Percentiles rank a stretch among this genome's conserved stretches.
These are phyloP conservation scores for Okamejei kenojei DNA, from an alignment of 2,797 vertebrate species.

Conservation along the genomic window DNA sequence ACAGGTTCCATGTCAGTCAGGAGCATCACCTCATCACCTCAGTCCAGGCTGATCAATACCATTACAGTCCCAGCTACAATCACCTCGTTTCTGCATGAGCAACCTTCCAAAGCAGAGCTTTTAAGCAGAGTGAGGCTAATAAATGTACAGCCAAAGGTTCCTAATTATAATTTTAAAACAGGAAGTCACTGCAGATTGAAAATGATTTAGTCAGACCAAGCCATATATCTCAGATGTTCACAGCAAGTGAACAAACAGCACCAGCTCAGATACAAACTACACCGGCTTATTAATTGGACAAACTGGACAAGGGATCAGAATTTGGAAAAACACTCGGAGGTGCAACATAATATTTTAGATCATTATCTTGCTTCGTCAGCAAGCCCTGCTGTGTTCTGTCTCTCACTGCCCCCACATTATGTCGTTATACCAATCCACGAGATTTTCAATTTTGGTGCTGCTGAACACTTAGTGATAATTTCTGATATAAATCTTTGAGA, in stretches of 20 bases:
- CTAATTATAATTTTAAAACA: slow-evolving; percentile 3
- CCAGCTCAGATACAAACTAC: neutral
- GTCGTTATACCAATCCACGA: neutral
- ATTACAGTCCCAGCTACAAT: neutral
- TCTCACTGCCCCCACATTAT: neutral
- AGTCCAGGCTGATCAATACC: neutral
- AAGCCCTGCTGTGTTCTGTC: neutral
- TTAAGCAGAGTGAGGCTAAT: neutral
- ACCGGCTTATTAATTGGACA: neutral
- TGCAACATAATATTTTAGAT: neutral
- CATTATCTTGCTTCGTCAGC: neutral
- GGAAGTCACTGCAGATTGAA: neutral
- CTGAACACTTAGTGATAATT: neutral
- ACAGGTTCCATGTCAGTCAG: neutral
- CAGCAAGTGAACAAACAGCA: neutral
- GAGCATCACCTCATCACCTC: neutral
- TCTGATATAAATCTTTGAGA: neutral
- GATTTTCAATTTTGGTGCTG: neutral
- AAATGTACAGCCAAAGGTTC: neutral
- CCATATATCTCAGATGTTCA: neutral
- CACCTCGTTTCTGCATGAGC: neutral
- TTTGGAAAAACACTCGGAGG: neutral
- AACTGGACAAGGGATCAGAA: neutral
- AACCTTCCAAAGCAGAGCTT: neutral
- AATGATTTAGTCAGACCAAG: neutral